A percentile compares a stretch with the other conserved stretches of the same genome.
Evolutionary conservation across 2,797 vertebrate species (phyloP).

Genomic region (Botia kubotai): DNA sequence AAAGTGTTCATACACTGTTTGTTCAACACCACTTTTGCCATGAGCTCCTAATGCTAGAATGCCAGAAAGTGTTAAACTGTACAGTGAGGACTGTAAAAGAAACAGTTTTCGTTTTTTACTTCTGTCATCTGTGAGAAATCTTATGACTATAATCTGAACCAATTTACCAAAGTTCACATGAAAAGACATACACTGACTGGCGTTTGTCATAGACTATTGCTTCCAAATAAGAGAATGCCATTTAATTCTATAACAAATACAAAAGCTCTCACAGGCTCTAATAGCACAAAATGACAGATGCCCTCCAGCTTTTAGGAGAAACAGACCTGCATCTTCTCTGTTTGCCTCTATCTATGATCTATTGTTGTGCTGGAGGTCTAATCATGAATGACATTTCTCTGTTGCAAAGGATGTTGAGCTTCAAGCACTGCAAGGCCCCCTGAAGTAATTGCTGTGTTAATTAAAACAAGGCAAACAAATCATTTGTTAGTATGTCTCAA

Average conservation of each 20-base stretch:
- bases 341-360: constrained; percentile 41
- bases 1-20: too few species aligned
- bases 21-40: too few species aligned
- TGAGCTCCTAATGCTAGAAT: too few species aligned
- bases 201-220: neutral
- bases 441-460: constrained; percentile 50
- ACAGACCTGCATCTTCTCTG: constrained; percentile 3
- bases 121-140: neutral
- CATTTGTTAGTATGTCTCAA: constrained; percentile 58
- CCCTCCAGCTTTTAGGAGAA: neutral
- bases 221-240: constrained; percentile 23
- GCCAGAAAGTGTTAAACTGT: neutral
- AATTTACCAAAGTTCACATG: neutral
- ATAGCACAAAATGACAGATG: constrained; percentile 28
- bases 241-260: constrained; percentile 47
- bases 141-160: constrained; percentile 4
- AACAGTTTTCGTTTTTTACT: neutral
- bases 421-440: constrained; percentile 24
- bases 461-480: constrained; percentile 58
- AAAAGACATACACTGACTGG: constrained; percentile 13
- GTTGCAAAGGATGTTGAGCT: constrained; percentile 36
- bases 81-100: neutral
- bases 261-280: constrained; percentile 8
- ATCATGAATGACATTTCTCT: constrained; percentile 53
- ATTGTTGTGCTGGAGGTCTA: constrained; percentile 43